phyloP scores from a whole-genome alignment of 2,113 vertebrate genomes.

The Toxotes jaculatrix region DNA sequence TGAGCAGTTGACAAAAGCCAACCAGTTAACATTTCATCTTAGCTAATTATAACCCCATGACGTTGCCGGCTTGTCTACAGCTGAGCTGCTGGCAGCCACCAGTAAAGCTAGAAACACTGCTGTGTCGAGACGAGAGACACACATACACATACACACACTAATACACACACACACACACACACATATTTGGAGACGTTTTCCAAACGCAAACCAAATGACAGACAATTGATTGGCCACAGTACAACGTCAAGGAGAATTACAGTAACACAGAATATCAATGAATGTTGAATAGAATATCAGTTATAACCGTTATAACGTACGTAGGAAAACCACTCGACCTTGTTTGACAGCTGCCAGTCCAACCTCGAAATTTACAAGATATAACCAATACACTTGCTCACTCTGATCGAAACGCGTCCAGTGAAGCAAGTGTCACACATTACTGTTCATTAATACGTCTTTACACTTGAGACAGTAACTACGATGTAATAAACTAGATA shows the following conservation, averaged over 20 bases:
- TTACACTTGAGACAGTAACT: neutral
- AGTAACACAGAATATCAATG: neutral
- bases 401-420: neutral
- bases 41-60: conserved; percentile 85
- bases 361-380: conserved; percentile 79
- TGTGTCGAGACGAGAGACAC: conserved; percentile 50
- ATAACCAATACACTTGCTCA: conserved; percentile 73
- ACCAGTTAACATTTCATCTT: conserved; percentile 68
- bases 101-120: conserved; percentile 52
- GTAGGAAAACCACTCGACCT: conserved; percentile 71
- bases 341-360: conserved; percentile 83
- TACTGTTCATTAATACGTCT: neutral
- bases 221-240: conserved; percentile 1
- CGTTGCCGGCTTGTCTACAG: conserved; percentile 77
- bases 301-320: conserved; percentile 20
- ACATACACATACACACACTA: conserved; percentile 37
- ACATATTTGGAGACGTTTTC: conserved; percentile 51
- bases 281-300: neutral
- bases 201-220: conserved; percentile 43
- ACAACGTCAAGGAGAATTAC: neutral
- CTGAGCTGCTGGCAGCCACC: conserved; percentile 76
- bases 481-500: conserved; percentile 16
- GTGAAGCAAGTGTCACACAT: neutral
- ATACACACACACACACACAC: conserved; percentile 25
- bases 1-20: conserved; percentile 42